These are phyloP conservation scores for Thaumatotibia leucotreta DNA, from an alignment of 1,140 invertebrate species.

Conservation along the genomic window DNA sequence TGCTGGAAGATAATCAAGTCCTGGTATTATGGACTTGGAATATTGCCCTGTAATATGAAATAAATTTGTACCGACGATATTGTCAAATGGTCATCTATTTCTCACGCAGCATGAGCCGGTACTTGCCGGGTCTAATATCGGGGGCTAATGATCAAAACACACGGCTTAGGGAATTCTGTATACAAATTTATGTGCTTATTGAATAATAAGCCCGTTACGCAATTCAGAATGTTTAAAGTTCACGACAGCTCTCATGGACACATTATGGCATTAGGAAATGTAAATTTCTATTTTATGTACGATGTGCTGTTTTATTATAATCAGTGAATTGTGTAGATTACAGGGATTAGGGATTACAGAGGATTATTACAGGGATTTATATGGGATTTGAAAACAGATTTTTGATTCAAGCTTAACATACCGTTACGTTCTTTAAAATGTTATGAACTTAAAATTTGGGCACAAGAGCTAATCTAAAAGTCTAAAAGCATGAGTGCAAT, in stretches of 20 bases:
- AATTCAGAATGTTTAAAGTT: slow-evolving; percentile 33
- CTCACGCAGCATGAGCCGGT: slow-evolving; percentile 47
- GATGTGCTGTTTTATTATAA: slow-evolving; percentile 29
- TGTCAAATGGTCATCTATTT: slow-evolving; percentile 52
- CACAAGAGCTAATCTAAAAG: slow-evolving; percentile 9
- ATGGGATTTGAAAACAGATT: not conserved
- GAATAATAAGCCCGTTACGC: slow-evolving; percentile 41
- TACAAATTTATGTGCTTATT: slow-evolving; percentile 47
- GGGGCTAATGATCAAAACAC: slow-evolving; percentile 49
- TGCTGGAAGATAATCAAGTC: slow-evolving; percentile 38
- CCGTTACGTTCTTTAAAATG: slow-evolving; percentile 7
- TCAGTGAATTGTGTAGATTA: slow-evolving; percentile 20
- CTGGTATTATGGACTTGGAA: slow-evolving; percentile 30
- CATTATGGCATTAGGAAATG: slow-evolving; percentile 28
- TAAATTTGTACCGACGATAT: slow-evolving; percentile 42
- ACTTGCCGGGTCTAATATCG: slow-evolving; percentile 44
- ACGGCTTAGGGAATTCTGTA: slow-evolving; percentile 39
- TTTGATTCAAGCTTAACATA: not conserved
- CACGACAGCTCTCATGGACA: slow-evolving; percentile 25
- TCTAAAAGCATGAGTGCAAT: slow-evolving; percentile 9
- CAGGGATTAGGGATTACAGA: slow-evolving; percentile 1
- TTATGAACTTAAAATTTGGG: not conserved
- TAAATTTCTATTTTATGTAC: slow-evolving; percentile 23
- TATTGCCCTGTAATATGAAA: slow-evolving; percentile 32
- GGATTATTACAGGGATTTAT: too few species aligned